Evolutionary conservation across 1,140 invertebrate genomes (phyloP), one percentile per base, ranked within the genome.

Genomic region (Nomia melanderi): DNA sequence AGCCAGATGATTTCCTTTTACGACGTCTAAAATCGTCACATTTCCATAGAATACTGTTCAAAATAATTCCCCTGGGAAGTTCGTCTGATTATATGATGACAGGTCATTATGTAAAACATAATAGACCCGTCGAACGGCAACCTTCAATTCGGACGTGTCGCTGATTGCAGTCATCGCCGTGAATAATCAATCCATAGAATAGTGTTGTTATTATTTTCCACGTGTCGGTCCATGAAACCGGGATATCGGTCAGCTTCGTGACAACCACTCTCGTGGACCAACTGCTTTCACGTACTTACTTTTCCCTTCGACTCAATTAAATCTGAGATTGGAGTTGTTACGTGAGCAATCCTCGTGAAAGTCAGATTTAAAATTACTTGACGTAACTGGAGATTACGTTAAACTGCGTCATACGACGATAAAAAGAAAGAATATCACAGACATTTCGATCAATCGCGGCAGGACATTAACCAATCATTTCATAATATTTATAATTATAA

Each of bases 11-110:
- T 78, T 67, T 50, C 66, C 65, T 78, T 64, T 72, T 74, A 29
- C 65, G 31, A 27, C 53, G 33, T 3, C 47, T 53, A 27, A 63
- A 63, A 73, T 39, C 31, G 36, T 75, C 74, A 27, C 50, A 77
- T 76, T 29, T 77, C 54, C 82, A 79, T 72, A 79, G 56, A 78
- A 82, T 82, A 25, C 59, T 17, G 41, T 71, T 36, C 70, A 6
- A 53, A 59, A 83, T 79, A 54, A 83, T 77, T 53, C 23, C 64
- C 67, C 62, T 57, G 39, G 71, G 82, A 87, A 86, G 60, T 85
- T 72, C 64, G 23, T 56, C 72, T 56, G 65, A 84, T 82, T 81
- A 72, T 53, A 73, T 29, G 56, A 86, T 81, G 71, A 70, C 57
- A 36, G 65, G 59, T 50, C n/a, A 78, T 85, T 81, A 80, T 64